A percentile compares a stretch with the other conserved stretches of the same genome.
phyloP scores from a whole-genome alignment of 2,888 invertebrate species.

The Conomelus anceps region DNA sequence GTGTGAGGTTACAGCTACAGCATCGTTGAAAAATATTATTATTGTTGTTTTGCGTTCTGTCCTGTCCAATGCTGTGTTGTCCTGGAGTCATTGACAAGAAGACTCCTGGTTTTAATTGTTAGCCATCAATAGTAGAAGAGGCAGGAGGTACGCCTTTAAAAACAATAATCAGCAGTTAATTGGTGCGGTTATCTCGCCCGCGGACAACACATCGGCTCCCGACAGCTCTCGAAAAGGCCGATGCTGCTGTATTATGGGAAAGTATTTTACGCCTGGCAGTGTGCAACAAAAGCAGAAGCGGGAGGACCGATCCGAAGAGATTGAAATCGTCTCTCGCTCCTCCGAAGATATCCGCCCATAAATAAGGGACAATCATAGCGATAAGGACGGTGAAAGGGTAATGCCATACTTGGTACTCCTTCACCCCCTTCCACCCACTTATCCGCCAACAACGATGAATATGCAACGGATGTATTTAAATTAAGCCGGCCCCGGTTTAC shows the following conservation, averaged over 20 bases:
- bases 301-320: background rate
- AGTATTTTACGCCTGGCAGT: too few species aligned
- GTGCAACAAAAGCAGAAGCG: too few species aligned
- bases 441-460: background rate
- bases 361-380: background rate
- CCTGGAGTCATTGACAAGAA: background rate
- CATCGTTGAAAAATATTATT: background rate
- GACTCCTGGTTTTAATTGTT: constrained; percentile 4
- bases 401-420: background rate
- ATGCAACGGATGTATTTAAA: constrained; percentile 11
- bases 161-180: constrained; percentile 11
- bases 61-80: background rate
- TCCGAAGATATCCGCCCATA: background rate
- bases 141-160: constrained; percentile 1
- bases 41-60: background rate
- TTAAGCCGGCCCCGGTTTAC: constrained; percentile 17
- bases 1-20: background rate
- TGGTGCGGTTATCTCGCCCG: constrained; percentile 1
- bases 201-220: background rate
- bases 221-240: background rate
- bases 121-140: background rate
- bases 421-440: background rate
- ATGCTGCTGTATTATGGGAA: too few species aligned
- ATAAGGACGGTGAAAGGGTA: background rate
- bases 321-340: background rate